phyloP scores from a whole-genome alignment of 2,888 invertebrate species.

The Cheilosia urbana region DNA sequence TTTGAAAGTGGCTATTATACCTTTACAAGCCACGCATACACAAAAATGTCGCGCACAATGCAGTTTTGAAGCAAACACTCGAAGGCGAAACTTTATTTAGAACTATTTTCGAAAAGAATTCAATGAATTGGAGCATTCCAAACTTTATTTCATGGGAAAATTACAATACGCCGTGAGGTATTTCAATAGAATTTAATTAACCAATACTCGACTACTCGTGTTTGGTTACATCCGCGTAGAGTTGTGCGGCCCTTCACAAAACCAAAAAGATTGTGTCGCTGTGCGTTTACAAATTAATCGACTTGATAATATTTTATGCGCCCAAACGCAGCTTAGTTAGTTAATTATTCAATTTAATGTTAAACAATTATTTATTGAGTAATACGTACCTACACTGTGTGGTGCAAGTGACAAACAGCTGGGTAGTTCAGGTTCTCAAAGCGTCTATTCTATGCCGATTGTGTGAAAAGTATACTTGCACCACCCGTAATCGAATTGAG shows the following conservation, averaged over 20 bases:
- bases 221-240: slow-evolving; percentile 15
- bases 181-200: slow-evolving; percentile 54
- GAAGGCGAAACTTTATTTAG: neutral
- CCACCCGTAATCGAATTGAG: slow-evolving; percentile 22
- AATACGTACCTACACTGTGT: slow-evolving; percentile 26
- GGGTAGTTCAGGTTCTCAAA: slow-evolving; percentile 33
- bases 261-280: neutral
- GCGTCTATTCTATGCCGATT: neutral
- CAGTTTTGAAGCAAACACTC: slow-evolving; percentile 27
- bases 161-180: neutral
- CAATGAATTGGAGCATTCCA: slow-evolving; percentile 39
- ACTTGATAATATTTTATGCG: slow-evolving; percentile 20
- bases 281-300: slow-evolving; percentile 25
- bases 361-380: slow-evolving; percentile 32
- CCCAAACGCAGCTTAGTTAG: neutral
- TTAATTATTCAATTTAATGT: slow-evolving; percentile 15
- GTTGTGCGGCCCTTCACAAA: slow-evolving; percentile 17
- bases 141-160: slow-evolving; percentile 29
- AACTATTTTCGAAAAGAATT: slow-evolving; percentile 55
- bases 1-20: neutral
- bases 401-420: slow-evolving; percentile 29
- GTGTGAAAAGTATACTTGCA: slow-evolving; percentile 36
- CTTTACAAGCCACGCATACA: slow-evolving; percentile 29
- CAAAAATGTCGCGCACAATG: slow-evolving; percentile 13
- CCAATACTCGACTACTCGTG: neutral